Evolutionary conservation across 1,140 invertebrate species (phyloP).

Genomic region (Leguminivora glycinivorella): DNA sequence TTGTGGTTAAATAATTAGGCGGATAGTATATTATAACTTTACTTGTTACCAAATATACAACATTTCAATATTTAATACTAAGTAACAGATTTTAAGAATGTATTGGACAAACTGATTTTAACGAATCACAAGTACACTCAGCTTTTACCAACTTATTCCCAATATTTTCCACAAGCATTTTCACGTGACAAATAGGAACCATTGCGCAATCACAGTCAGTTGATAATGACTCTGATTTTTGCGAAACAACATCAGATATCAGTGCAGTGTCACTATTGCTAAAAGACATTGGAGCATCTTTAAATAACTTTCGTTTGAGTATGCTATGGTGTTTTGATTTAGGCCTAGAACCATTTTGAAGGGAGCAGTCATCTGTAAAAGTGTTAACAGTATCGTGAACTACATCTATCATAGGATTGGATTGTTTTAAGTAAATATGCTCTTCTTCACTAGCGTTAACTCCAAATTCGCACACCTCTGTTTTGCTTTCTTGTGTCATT

Average conservation of each 20-base stretch:
- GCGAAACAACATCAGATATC: slow-evolving; percentile 32
- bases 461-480: slow-evolving; percentile 34
- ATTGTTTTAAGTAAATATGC: slow-evolving; percentile 50
- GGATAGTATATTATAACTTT: neutral
- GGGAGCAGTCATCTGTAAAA: slow-evolving; percentile 1
- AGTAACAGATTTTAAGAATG: slow-evolving; percentile 47
- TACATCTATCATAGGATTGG: slow-evolving; percentile 35
- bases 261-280: slow-evolving; percentile 32
- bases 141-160: slow-evolving; percentile 55
- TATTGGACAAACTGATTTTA: slow-evolving; percentile 56
- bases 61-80: neutral
- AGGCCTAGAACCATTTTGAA: neutral
- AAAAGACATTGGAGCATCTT: neutral
- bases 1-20: neutral
- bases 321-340: neutral
- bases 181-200: slow-evolving; percentile 69
- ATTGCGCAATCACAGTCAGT: slow-evolving; percentile 57
- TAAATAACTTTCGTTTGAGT: neutral
- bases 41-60: neutral
- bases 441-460: slow-evolving; percentile 37
- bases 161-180: slow-evolving; percentile 69
- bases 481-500: neutral
- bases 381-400: slow-evolving; percentile 40
- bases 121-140: slow-evolving; percentile 64
- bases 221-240: slow-evolving; percentile 30